Base-by-base conservation (phyloP, 2,113 vertebrate genomes). In the Cyanoderma ruficeps region DNA sequence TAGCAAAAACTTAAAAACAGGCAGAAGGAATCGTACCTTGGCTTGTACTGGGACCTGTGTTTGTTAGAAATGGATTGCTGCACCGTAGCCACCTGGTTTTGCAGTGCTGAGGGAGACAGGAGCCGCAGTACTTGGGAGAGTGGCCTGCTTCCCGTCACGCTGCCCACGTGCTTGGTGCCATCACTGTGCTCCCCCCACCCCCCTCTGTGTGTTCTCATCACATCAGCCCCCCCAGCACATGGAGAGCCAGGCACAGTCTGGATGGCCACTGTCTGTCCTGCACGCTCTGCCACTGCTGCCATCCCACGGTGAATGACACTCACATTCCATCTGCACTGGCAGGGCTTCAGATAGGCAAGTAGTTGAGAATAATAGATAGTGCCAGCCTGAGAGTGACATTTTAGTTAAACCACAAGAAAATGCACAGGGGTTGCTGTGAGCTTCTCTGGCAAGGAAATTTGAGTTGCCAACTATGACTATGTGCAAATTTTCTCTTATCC, bases 161-260 rank as follows among this genome's bases (percentile, higher is more conserved):
- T 11, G 16, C 49, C 49, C 3, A 1, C 44, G 31, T 25, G 49
- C 86, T 76, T 1, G 0, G 41, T 23, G 63, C 60, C 47, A 67
- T 8, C 3, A 1, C n/a, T 13, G 42, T 0, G 0, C 50, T 82
- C 24, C 63, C 67, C 25, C 35, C 42, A 20, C 2, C 41, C 19
- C 30, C 60, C 46, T 17, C 19, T 10, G 41, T 1, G 0, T 37
- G 15, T 18, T 31, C 13, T 35, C 22, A 11, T 15, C 28, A 49
- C 44, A 9, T 2, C 71, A 33, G n/a, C 5, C 7, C 2, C 7
- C 8, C 30, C 5, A 2, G 42, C 24, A 41, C 0, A 31, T 0
- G 7, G 83, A 27, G 13, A 22, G 0, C 0, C 0, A 5, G 15
- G 49, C 25, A 9, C 25, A 63, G 28, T 4, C 52, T 44, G 37